Evolutionary conservation across 2,888 invertebrate genomes (phyloP).

Genomic region (Lasiommata megera): DNA sequence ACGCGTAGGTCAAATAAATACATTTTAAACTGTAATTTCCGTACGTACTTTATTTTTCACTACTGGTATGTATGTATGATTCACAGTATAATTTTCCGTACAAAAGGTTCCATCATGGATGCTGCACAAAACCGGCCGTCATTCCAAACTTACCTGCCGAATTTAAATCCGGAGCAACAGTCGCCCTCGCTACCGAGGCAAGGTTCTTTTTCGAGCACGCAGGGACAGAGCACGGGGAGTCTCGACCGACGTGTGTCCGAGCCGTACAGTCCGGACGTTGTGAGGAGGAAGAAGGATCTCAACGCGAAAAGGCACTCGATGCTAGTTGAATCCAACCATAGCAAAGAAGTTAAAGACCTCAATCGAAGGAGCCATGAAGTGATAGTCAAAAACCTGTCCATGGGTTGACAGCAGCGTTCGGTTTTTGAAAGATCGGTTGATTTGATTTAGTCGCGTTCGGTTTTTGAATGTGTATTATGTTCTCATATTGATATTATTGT

Average conservation of each 20-base stretch:
- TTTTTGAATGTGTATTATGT: constrained; percentile 23
- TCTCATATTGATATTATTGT: constrained; percentile 17
- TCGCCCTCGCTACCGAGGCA: constrained; percentile 53
- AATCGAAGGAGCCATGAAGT: constrained; percentile 69
- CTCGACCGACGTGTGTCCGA: constrained; percentile 67
- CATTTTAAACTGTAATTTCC: no score
- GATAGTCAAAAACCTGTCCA: constrained; percentile 66
- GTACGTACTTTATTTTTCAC: no score
- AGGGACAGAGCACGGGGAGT: constrained; percentile 41
- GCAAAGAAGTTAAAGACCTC: constrained; percentile 62
- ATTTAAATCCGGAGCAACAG: constrained; percentile 50
- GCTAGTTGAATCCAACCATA: constrained; percentile 65
- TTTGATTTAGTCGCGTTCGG: constrained; percentile 26
- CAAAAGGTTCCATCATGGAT: constrained; percentile 84
- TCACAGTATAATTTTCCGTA: constrained; percentile 26
- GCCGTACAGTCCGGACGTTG: constrained; percentile 66
- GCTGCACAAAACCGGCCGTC: constrained; percentile 84
- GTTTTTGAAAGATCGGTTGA: constrained; percentile 32
- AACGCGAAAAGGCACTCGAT: constrained; percentile 69
- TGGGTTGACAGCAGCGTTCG: constrained; percentile 61
- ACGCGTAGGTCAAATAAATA: no score
- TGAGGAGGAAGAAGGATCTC: constrained; percentile 65
- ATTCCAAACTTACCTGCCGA: constrained; percentile 75
- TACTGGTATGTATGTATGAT: no score
- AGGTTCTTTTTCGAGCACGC: constrained; percentile 51